phyloP scores from a whole-genome alignment of 1,140 invertebrate species.

The Alviniconcha marisindica region DNA sequence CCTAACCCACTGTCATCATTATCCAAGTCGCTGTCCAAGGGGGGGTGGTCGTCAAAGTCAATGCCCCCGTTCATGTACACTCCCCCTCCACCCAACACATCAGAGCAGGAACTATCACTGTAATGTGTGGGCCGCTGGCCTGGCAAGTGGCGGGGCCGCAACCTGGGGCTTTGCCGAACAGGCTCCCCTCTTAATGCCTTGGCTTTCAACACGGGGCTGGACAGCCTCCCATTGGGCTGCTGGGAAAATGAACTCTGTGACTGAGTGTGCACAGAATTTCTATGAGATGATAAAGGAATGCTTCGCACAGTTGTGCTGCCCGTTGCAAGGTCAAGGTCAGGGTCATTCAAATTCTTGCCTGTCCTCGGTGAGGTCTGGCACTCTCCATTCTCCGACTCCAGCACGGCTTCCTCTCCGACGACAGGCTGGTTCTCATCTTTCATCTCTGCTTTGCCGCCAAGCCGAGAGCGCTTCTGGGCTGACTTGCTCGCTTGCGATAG shows the following conservation, averaged over 20 bases:
- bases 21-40: constrained; percentile 7
- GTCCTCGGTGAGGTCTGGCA: too few species aligned
- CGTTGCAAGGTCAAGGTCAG: background rate
- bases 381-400: too few species aligned
- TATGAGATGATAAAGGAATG: background rate
- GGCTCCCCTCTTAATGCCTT: background rate
- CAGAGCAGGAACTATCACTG: background rate
- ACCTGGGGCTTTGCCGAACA: constrained; percentile 1
- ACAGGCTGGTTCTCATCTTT: too few species aligned
- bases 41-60: background rate
- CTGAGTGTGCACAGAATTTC: background rate
- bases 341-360: background rate
- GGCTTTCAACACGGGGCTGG: background rate
- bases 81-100: too few species aligned
- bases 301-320: background rate
- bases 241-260: background rate
- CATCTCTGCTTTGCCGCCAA: too few species aligned
- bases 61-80: background rate
- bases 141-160: background rate
- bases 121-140: too few species aligned
- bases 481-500: background rate
- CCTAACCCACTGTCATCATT: constrained; percentile 39
- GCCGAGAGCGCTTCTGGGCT: background rate
- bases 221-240: background rate
- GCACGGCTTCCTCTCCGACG: too few species aligned